These are phyloP conservation scores for Ecdyonurus torrentis DNA, from an alignment of 2,888 invertebrate species.

Conservation along the genomic window DNA sequence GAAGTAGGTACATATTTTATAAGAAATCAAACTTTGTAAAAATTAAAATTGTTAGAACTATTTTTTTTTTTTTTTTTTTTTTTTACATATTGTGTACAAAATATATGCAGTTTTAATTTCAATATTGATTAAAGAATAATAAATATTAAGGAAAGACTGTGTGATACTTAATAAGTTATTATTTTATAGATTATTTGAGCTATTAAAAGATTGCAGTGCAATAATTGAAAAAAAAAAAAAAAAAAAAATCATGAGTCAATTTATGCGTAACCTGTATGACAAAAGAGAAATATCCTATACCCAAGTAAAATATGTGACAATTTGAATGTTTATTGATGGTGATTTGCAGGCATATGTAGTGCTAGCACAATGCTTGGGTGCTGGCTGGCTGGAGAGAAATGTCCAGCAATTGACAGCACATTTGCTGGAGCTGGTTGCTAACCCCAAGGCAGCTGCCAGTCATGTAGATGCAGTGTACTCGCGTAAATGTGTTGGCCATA, in stretches of 20 bases:
- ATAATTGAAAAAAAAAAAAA: slow-evolving; percentile 1
- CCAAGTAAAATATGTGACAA: no score
- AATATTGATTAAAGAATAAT: no score
- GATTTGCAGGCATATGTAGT: slow-evolving; percentile 77
- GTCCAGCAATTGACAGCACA: slow-evolving; percentile 73
- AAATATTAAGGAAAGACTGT: no score
- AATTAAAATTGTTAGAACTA: not conserved
- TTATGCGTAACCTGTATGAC: no score
- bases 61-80: not conserved
- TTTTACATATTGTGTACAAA: no score
- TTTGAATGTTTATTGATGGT: slow-evolving; percentile 7
- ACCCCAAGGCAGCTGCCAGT: slow-evolving; percentile 87
- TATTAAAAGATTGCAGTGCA: not conserved
- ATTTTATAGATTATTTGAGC: slow-evolving; percentile 2
- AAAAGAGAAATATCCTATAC: no score
- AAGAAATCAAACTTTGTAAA: not conserved
- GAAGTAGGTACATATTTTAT: no score
- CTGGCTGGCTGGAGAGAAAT: slow-evolving; percentile 88
- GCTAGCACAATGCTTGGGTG: slow-evolving; percentile 85
- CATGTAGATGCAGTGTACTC: slow-evolving; percentile 98
- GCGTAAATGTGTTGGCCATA: slow-evolving; percentile 91
- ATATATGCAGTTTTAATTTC: not conserved
- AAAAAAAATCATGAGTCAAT: no score
- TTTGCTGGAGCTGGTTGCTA: slow-evolving; percentile 77
- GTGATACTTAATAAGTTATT: no score